A percentile compares a stretch with the other conserved stretches of the same genome.
Evolutionary conservation across 2,797 vertebrate species (phyloP).

Genomic region (Lates japonicus): DNA sequence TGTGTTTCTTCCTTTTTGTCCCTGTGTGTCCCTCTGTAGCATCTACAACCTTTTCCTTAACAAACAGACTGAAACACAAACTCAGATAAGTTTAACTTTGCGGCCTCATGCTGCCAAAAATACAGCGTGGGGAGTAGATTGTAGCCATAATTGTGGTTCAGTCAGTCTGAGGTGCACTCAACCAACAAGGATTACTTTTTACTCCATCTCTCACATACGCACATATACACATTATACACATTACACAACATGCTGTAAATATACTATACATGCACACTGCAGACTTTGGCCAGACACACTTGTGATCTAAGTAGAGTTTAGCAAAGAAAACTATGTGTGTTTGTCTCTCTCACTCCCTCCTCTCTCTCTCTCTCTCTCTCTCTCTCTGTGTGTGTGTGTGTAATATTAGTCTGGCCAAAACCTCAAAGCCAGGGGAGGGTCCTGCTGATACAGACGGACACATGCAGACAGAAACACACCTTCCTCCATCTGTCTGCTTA

Average conservation of each 20-base stretch:
- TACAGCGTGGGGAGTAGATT: slow-evolving; percentile 40
- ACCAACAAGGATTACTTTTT: slow-evolving; percentile 39
- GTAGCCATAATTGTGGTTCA: slow-evolving; percentile 53
- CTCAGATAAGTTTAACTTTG: slow-evolving; percentile 30
- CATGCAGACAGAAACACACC: slow-evolving; percentile 66
- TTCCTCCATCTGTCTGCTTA: slow-evolving; percentile 77
- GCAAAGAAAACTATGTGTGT: slow-evolving; percentile 4
- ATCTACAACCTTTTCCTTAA: slow-evolving; percentile 31
- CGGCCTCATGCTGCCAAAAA: slow-evolving; percentile 58
- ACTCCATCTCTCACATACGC: slow-evolving; percentile 18
- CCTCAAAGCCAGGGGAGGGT: slow-evolving; percentile 63
- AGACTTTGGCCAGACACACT: slow-evolving; percentile 28
- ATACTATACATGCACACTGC: slow-evolving; percentile 29
- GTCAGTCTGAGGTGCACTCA: slow-evolving; percentile 50
- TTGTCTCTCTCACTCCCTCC: slow-evolving; percentile 24
- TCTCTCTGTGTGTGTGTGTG: slow-evolving; percentile 21
- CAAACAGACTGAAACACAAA: slow-evolving; percentile 42
- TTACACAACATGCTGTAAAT: slow-evolving; percentile 9
- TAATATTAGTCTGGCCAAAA: slow-evolving; percentile 62
- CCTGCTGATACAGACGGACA: slow-evolving; percentile 71
- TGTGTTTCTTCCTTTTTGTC: slow-evolving; percentile 10
- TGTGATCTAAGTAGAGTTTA: neutral
- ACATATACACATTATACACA: slow-evolving; percentile 24
- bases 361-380: slow-evolving; percentile 23
- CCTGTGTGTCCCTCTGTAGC: neutral